These are phyloP conservation scores for Aphidoletes aphidimyza DNA, from an alignment of 2,888 invertebrate species.

Conservation along the genomic window DNA sequence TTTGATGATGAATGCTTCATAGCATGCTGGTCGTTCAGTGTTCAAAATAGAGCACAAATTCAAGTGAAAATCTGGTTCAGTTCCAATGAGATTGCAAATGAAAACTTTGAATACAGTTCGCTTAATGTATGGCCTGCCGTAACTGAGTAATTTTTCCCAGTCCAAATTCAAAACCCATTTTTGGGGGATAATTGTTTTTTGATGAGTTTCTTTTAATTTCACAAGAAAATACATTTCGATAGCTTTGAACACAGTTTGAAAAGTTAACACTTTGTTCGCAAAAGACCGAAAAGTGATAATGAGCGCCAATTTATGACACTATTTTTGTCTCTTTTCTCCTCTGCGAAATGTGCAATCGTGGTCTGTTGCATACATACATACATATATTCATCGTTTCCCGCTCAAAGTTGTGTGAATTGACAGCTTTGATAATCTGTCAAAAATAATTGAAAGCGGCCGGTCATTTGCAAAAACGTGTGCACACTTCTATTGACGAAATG, in stretches of 20 bases:
- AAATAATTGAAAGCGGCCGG: no score
- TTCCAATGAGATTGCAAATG: neutral
- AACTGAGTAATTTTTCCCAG: neutral
- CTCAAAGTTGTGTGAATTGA: no score
- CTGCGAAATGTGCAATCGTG: no score
- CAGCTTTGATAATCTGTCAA: no score
- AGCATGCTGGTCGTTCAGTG: neutral
- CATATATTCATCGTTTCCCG: no score
- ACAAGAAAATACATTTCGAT: neutral
- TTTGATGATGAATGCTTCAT: neutral
- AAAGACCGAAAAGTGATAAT: neutral
- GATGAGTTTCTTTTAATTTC: neutral
- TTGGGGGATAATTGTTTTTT: neutral
- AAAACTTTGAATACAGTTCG: neutral
- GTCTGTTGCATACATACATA: no score
- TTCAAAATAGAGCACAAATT: neutral
- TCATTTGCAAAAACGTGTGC: no score
- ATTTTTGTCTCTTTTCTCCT: no score
- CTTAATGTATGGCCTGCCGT: neutral
- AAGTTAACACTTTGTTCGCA: neutral
- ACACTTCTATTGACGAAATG: no score
- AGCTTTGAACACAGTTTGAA: neutral
- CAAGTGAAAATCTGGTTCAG: neutral
- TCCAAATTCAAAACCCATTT: conserved; percentile 23
- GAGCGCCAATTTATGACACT: neutral